Percentiles rank a stretch among this genome's conserved stretches.
Evolutionary conservation across 1,140 invertebrate genomes (phyloP).

Genomic region (Coenobita brevimanus): DNA sequence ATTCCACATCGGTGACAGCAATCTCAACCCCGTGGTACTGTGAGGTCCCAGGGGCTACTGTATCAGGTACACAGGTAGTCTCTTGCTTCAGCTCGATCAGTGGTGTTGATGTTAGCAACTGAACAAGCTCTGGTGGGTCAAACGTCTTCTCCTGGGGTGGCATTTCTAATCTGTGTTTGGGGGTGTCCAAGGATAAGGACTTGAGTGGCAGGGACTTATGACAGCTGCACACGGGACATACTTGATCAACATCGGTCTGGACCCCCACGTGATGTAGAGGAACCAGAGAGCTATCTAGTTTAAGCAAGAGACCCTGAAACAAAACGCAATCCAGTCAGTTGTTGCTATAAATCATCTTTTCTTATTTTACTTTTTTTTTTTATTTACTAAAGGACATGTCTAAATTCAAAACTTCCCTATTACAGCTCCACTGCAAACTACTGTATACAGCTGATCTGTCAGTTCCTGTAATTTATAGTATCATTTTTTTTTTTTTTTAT

Average conservation of each 20-base stretch:
- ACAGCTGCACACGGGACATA: constrained; percentile 36
- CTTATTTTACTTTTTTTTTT: too few relatives aligned
- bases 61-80: constrained; percentile 32
- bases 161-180: constrained; percentile 9
- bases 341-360: too few relatives aligned
- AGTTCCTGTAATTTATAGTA: too few relatives aligned
- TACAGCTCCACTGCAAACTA: too few relatives aligned
- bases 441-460: too few relatives aligned
- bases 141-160: constrained; percentile 24
- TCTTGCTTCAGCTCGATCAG: constrained; percentile 55
- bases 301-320: constrained; percentile 48
- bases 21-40: constrained; percentile 43
- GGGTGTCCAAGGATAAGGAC: neutral
- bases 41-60: neutral
- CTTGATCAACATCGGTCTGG: constrained; percentile 26
- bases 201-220: constrained; percentile 16
- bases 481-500: too few relatives aligned
- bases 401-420: too few relatives aligned
- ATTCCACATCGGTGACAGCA: constrained; percentile 34
- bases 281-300: constrained; percentile 38
- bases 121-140: constrained; percentile 46
- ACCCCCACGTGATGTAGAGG: constrained; percentile 28
- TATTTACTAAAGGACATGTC: too few relatives aligned
- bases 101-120: constrained; percentile 38
- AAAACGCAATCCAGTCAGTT: too few relatives aligned